Evolutionary conservation across 2,797 vertebrate species (phyloP), one percentile per base, ranked within the genome.

Genomic region (Pipistrellus pipistrellus): DNA sequence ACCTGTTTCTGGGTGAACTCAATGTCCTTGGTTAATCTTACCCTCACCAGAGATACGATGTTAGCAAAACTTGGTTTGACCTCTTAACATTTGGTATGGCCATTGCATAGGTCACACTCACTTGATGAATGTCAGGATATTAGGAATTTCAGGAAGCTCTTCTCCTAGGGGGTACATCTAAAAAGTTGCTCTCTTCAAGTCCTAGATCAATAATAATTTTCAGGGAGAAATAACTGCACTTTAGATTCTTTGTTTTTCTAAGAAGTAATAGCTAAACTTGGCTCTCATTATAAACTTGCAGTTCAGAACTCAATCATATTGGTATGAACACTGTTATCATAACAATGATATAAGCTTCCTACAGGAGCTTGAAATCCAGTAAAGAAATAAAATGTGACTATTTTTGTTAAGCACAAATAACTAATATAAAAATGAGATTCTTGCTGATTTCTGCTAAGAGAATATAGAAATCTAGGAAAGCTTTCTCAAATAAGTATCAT

Each of bases 371-470:
- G 62, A 76, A 85, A 66, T 51, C 59, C 32, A 66, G 68, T n/a
- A 59, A 71, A 85, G 71, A 85, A 86, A 80, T 2, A 72, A 68
- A 85, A 64, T 4, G 23, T 48, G 13, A 38, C 32, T 20, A 27
- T 27, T 76, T 82, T 38, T 53, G 30, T 87, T 71, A 87, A 87
- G 55, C 55, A 86, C n/a, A 68, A 90, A 51, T 32, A 76, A 88
- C 30, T 14, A 15, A 92, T 59, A 53, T 66, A 30, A 82, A 87
- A 86, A 14, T 25, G 41, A 73, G 55, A 21, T 59, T n/a, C 59
- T 76, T 75, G 48, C 41, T 62, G 46, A 48, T 53, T 76, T 88
- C 41, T 66, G 38, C 75, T 73, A 15, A 51, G 51, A 57, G 59
- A 53, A 57, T 18, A 9, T 25, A 76, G 83, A 32, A 93, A 57